Evolutionary conservation across 2,797 vertebrate species (phyloP), one percentile per base, ranked within the genome.

Genomic region (Platyrinchus mystaceus): DNA sequence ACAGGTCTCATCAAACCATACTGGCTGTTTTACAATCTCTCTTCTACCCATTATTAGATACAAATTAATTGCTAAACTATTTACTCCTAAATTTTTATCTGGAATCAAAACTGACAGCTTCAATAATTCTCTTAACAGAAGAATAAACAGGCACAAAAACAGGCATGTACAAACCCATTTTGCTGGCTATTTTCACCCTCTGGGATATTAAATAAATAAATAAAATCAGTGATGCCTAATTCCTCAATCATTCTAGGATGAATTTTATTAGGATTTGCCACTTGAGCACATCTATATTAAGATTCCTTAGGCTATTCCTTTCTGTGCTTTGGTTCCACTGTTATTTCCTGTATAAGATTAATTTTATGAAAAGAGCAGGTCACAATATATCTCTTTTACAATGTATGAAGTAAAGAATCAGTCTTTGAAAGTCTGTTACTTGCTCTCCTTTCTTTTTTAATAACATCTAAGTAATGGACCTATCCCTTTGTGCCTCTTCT

Each of bases 211-310:
- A 89, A 92, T 79, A 95, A 86, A 92, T 81, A 94, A 90, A 90
- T 70, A 92, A 91, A 86, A 94, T 75, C 70, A 92, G 77, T 4
- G 5, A 37, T 70, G 47, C 36, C 71, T 90, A 90, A 95, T 96
- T 94, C 90, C 63, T 89, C 84, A 84, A 19, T 89, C 89, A 90
- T 82, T 87, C 87, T 55, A 64, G 62, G 69, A 91, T 53, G 34
- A 86, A 90, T 91, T 93, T 92, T 82, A 91, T 92, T 92, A 95
- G 63, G 59, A 94, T 84, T 82, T 94, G 75, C 62, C 75, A 94
- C 78, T 96, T 91, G 84, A 84, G 74, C 70, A 82, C 81, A 91
- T 94, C 82, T 94, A 73, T 84, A 92, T 92, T 93, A 94, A 91
- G 85, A 91, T 73, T 94, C 91, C 87, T 92, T 79, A 94, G 84